These are phyloP conservation scores for Ormyrus rosae DNA, from an alignment of 2,888 invertebrate genomes.

Conservation along the genomic window DNA sequence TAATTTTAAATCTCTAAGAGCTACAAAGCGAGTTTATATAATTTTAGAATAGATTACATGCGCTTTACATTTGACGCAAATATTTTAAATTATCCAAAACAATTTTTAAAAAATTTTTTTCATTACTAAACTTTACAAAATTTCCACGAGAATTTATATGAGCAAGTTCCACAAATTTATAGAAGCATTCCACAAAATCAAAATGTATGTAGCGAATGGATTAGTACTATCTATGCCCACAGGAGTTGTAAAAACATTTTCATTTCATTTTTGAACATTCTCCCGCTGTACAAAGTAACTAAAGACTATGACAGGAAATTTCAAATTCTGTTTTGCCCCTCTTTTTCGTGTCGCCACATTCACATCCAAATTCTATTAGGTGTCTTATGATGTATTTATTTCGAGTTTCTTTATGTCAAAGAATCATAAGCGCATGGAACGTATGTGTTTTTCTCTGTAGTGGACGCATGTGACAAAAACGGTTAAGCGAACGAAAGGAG, in stretches of 20 bases:
- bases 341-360: conserved; percentile 29
- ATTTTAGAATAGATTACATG: too few relatives aligned
- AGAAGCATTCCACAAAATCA: neutral
- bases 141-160: neutral
- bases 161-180: neutral
- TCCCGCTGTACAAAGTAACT: conserved; percentile 34
- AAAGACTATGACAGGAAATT: conserved; percentile 15
- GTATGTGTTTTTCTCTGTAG: conserved; percentile 57
- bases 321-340: conserved; percentile 16
- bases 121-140: conserved; percentile 1
- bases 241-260: conserved; percentile 2
- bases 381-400: conserved; percentile 51
- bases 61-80: neutral
- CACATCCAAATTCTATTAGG: conserved; percentile 41
- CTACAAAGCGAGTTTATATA: too few relatives aligned
- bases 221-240: conserved; percentile 6
- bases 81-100: conserved; percentile 18
- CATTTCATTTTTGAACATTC: conserved; percentile 17
- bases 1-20: too few relatives aligned
- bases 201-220: conserved; percentile 49
- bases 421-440: conserved; percentile 51
- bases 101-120: neutral
- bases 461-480: conserved; percentile 55
- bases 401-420: conserved; percentile 51
- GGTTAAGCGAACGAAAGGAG: conserved; percentile 50